A percentile compares a stretch with the other conserved stretches of the same genome.
Evolutionary conservation across 2,113 vertebrate species (phyloP).

Genomic region (Datnioides undecimradiatus): DNA sequence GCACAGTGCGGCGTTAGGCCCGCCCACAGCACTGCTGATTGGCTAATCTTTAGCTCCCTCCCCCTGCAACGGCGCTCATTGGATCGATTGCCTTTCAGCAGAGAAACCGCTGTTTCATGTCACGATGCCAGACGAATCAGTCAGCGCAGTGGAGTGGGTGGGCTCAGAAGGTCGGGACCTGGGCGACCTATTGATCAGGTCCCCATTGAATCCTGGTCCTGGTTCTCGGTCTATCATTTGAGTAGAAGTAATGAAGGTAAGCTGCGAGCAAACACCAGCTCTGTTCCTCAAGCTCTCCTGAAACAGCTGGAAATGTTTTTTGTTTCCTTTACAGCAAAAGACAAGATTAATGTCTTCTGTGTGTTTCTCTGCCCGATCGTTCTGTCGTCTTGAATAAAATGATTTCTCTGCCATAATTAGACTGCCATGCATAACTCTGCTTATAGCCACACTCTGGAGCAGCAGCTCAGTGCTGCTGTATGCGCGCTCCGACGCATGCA

Average conservation of each 20-base stretch:
- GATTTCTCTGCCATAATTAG: neutral
- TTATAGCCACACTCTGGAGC: neutral
- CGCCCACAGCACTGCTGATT: too few relatives aligned
- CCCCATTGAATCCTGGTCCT: neutral
- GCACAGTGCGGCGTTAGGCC: too few relatives aligned
- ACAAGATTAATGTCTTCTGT: too few relatives aligned
- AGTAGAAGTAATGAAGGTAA: neutral
- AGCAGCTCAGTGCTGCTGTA: neutral
- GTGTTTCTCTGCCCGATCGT: too few relatives aligned
- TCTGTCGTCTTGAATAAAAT: neutral
- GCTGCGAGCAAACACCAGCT: neutral
- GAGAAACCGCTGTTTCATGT: too few relatives aligned
- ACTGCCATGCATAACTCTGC: neutral
- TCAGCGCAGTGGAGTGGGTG: too few relatives aligned
- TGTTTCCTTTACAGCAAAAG: too few relatives aligned
- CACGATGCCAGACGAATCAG: too few relatives aligned
- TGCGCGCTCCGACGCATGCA: slow-evolving; percentile 5
- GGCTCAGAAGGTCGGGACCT: too few relatives aligned
- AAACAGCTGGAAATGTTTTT: neutral
- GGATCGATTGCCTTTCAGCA: too few relatives aligned
- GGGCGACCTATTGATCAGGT: neutral
- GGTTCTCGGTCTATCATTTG: neutral
- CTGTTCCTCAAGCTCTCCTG: neutral
- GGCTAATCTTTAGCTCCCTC: too few relatives aligned
- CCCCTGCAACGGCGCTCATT: too few relatives aligned